Conservation (phyloP, 1,140 invertebrate genomes). For the Lepidostoma basale region DNA sequence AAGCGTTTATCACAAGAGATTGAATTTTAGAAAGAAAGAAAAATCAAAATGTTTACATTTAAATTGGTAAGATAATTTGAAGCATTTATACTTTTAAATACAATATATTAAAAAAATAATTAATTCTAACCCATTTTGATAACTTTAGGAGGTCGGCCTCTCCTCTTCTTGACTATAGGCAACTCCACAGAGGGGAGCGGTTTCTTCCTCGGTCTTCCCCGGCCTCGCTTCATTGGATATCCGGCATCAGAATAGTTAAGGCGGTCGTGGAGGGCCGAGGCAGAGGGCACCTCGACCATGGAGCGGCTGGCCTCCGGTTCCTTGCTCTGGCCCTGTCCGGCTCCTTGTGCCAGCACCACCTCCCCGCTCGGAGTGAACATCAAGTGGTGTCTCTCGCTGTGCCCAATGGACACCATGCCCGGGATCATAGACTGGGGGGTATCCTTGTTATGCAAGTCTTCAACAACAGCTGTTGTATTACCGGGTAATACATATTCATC, state of each 20-base stretch:
- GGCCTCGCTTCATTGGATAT: slow-evolving; percentile 52
- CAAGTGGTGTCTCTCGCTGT: slow-evolving; percentile 56
- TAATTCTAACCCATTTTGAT: slow-evolving; percentile 42
- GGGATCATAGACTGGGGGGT: slow-evolving; percentile 52
- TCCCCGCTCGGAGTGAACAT: slow-evolving; percentile 58
- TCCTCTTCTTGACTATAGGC: slow-evolving; percentile 56
- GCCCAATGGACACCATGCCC: slow-evolving; percentile 57
- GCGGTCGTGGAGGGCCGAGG: background rate
- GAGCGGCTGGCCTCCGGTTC: slow-evolving; percentile 20
- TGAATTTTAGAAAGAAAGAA: too few species aligned
- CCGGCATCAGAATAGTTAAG: slow-evolving; percentile 23
- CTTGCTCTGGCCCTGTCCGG: background rate
- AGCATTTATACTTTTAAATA: too few species aligned
- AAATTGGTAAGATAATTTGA: too few species aligned
- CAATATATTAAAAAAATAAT: slow-evolving; percentile 26
- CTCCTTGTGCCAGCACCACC: slow-evolving; percentile 52
- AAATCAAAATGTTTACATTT: too few species aligned
- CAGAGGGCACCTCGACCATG: background rate
- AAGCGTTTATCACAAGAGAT: too few species aligned
- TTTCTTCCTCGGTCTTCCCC: slow-evolving; percentile 56
- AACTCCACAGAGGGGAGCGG: slow-evolving; percentile 52
- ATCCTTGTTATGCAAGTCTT: slow-evolving; percentile 52
- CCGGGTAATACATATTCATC: slow-evolving; percentile 43
- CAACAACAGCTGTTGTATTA: slow-evolving; percentile 48
- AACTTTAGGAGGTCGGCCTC: slow-evolving; percentile 56